phyloP scores from a whole-genome alignment of 2,113 vertebrate species.

The Ptyas mucosa region DNA sequence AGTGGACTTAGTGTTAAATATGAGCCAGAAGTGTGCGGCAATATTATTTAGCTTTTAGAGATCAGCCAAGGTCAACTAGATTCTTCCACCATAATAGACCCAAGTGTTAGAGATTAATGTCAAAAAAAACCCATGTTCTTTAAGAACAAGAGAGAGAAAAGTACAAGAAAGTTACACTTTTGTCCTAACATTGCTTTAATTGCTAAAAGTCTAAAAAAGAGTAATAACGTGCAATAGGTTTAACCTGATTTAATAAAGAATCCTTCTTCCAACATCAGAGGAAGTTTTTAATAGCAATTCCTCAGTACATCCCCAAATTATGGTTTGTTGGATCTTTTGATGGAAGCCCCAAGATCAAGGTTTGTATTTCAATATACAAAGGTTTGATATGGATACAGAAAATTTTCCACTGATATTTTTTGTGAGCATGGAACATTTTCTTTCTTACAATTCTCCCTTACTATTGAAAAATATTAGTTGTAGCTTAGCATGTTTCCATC shows the following conservation, averaged over 20 bases:
- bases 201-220: background rate
- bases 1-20: too few relatives aligned
- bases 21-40: background rate
- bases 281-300: background rate
- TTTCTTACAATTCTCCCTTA: too few relatives aligned
- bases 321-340: background rate
- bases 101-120: background rate
- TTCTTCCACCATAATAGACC: background rate
- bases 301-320: background rate
- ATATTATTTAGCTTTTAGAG: background rate
- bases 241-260: background rate
- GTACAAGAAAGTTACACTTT: background rate
- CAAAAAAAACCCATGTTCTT: background rate
- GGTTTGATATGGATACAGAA: background rate
- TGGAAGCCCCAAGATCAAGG: background rate
- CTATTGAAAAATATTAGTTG: background rate
- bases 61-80: background rate
- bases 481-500: accelerated
- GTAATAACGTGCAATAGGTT: background rate
- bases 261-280: background rate
- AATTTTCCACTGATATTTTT: background rate
- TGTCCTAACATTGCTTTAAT: background rate
- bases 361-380: background rate
- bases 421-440: background rate
- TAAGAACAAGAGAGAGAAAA: background rate